A percentile compares a stretch with the other conserved stretches of the same genome.
phyloP scores from a whole-genome alignment of 2,888 invertebrate species.

The Philereme transversata region DNA sequence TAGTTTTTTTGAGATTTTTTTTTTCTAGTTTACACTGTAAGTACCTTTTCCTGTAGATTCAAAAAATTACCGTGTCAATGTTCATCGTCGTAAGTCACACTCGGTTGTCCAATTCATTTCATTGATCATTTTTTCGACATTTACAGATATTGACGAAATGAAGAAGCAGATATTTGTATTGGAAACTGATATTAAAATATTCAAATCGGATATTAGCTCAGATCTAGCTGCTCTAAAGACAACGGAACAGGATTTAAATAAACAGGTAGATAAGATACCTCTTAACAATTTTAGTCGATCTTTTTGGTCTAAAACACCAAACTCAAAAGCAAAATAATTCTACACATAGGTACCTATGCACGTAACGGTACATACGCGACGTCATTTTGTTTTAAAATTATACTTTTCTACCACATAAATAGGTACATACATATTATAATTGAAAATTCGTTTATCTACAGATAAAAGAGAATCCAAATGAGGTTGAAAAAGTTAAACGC shows the following conservation, averaged over 20 bases:
- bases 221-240: conserved; percentile 50
- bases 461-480: conserved; percentile 40
- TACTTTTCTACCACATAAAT: background rate
- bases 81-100: too few relatives aligned
- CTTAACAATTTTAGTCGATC: too few relatives aligned
- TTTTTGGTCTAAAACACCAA: too few relatives aligned
- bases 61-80: too few relatives aligned
- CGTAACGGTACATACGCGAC: background rate
- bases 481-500: conserved; percentile 35
- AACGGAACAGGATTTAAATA: conserved; percentile 48
- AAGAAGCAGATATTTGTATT: conserved; percentile 60
- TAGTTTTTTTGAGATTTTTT: too few relatives aligned
- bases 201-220: conserved; percentile 52
- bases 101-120: background rate
- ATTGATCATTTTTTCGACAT: background rate
- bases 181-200: conserved; percentile 58
- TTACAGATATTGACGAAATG: conserved; percentile 65
- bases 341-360: too few relatives aligned
- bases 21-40: too few relatives aligned
- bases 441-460: conserved; percentile 31
- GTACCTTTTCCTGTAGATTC: too few relatives aligned
- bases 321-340: too few relatives aligned
- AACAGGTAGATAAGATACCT: conserved; percentile 44
- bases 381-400: background rate
- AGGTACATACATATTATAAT: too few relatives aligned